Evolutionary conservation across 2,797 vertebrate species (phyloP).

Genomic region (Pitangus sulphuratus): DNA sequence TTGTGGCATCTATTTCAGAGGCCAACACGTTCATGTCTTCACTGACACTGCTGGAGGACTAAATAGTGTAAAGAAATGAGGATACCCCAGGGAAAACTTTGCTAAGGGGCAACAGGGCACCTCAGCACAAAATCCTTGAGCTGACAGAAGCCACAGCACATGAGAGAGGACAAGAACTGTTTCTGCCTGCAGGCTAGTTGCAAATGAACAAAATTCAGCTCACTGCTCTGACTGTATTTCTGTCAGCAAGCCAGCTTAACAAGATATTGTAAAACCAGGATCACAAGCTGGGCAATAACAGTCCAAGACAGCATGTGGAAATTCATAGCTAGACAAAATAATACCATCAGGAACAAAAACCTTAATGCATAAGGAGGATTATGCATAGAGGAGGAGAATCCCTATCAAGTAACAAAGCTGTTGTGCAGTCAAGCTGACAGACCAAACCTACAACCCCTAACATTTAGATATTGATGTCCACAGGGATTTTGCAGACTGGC

Average conservation of each 20-base stretch:
- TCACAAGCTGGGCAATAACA: neutral
- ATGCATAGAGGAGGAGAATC: neutral
- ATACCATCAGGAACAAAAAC: neutral
- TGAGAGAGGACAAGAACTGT: neutral
- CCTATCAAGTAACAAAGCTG: neutral
- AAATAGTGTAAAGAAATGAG: neutral
- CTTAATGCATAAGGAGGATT: neutral
- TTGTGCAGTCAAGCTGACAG: neutral
- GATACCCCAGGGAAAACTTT: neutral
- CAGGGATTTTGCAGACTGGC: neutral
- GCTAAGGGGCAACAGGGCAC: neutral
- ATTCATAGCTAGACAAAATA: neutral
- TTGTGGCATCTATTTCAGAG: constrained; percentile 33
- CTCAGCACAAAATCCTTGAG: fast-evolving
- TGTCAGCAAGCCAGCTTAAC: neutral
- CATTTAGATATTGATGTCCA: neutral
- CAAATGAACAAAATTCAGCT: neutral
- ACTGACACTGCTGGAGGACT: neutral
- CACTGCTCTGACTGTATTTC: neutral
- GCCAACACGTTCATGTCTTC: neutral
- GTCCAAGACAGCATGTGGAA: neutral
- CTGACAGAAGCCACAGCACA: neutral
- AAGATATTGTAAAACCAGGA: neutral
- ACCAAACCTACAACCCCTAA: neutral
- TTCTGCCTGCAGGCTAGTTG: neutral